A percentile compares a stretch with the other conserved stretches of the same genome.
These are phyloP conservation scores for Aviceda subcristata DNA, from an alignment of 2,113 vertebrate species.

Conservation along the genomic window DNA sequence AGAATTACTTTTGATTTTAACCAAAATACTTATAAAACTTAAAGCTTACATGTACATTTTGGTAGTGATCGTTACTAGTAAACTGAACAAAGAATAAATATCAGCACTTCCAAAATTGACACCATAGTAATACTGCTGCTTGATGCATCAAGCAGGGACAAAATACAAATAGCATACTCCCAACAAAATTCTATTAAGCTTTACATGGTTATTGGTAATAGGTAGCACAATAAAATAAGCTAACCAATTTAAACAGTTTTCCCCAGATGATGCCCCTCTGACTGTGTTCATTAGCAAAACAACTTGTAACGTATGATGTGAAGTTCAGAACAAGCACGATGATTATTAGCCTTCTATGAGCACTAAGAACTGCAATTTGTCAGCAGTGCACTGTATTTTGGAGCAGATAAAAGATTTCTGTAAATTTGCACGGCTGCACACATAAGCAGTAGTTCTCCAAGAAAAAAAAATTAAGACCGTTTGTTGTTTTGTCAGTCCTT, in stretches of 20 bases:
- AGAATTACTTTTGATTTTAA: slow-evolving; percentile 1
- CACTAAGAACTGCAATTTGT: background rate
- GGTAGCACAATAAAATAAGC: background rate
- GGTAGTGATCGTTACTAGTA: background rate
- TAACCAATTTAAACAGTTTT: background rate
- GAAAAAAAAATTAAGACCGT: background rate
- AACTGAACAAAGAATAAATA: slow-evolving; percentile 7
- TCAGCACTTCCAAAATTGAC: background rate
- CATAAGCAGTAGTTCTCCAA: background rate
- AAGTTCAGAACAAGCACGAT: background rate
- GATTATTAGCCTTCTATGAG: background rate
- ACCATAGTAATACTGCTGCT: background rate
- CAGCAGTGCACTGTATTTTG: background rate
- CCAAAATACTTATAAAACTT: background rate
- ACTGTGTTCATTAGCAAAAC: background rate
- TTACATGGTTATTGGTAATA: background rate
- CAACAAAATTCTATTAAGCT: background rate
- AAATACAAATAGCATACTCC: background rate
- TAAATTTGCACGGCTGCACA: background rate
- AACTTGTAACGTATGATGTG: background rate
- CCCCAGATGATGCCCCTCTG: background rate
- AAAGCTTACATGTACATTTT: background rate
- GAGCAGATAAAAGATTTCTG: background rate
- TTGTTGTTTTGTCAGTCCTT: background rate
- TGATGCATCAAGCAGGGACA: background rate